These are phyloP conservation scores for Circaetus cinerascens DNA, from an alignment of 2,113 vertebrate species.

Conservation along the genomic window DNA sequence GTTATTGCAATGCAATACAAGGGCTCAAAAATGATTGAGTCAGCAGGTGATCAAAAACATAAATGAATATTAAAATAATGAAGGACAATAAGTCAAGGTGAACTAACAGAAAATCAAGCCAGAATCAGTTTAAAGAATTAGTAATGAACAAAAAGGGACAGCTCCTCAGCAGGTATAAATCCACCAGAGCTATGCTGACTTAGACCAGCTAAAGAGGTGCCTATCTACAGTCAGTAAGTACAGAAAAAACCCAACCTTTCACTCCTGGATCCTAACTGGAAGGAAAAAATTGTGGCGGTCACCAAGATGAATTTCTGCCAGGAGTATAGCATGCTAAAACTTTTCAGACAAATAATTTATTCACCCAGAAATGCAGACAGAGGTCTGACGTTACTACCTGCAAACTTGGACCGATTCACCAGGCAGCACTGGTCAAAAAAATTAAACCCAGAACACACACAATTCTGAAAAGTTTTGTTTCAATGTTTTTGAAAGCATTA, in stretches of 20 bases:
- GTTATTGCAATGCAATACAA: constrained; percentile 23
- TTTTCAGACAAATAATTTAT: background rate
- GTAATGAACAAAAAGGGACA: constrained; percentile 25
- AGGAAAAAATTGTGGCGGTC: background rate
- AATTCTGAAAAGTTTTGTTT: background rate
- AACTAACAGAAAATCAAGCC: constrained; percentile 57
- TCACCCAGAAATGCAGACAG: background rate
- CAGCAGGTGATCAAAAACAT: constrained; percentile 58
- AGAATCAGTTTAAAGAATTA: constrained; percentile 50
- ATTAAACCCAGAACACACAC: background rate
- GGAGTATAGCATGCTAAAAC: background rate
- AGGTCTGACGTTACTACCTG: background rate
- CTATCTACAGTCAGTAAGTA: background rate
- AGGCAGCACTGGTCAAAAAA: background rate
- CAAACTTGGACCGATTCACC: background rate
- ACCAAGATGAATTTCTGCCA: background rate
- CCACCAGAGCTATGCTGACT: background rate
- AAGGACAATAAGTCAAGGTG: constrained; percentile 65
- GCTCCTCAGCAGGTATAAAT: constrained; percentile 51
- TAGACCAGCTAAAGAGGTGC: background rate
- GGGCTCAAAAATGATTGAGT: constrained; percentile 44
- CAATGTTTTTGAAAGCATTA: background rate
- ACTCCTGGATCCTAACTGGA: background rate
- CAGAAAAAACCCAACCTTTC: background rate
- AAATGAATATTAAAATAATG: constrained; percentile 63